Base-by-base conservation (phyloP, 2,888 invertebrate species). In the Melinaea menophilus region DNA sequence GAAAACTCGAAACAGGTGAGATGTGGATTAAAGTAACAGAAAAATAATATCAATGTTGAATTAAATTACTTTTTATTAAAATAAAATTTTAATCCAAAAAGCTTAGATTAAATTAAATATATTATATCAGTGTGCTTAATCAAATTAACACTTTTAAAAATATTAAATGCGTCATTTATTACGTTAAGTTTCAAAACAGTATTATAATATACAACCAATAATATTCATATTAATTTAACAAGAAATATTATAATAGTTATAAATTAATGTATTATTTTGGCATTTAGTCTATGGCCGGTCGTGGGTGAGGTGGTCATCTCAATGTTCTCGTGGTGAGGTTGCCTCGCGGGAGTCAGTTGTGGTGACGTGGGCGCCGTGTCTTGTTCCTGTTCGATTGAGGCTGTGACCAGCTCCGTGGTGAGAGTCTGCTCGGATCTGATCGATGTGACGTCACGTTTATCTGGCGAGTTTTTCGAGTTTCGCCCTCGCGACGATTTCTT, bases 401-500 rank as follows among this genome's bases (percentile, higher is more conserved):
- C 86, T 0, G 87, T 84, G 46, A 89, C 88, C 62, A 90, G 73
- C 66, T 88, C 89, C 7, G 90, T 88, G 58, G 84, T 85, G 33
- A 74, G 70, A 0, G 90, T 90, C 2, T 88, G 87, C 54, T 89
- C 88, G 0, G 90, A 90, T 47, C 73, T 73, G 33, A 84, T 67
- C 0, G 89, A 89, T 0, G 71, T 63, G 7, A 77, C 80, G 70
- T 88, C 88, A 3, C 76, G 78, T 65, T 80, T 83, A 33, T 71
- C 76, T 1, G 86, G 85, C 0, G 88, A 84, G 59, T 72, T 79
- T 2, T 72, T 77, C 2, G 78, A 74, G n/a, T 70, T 71, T 7
- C 76, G 74, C 2, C 76, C 76, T 5, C 76, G 77, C 12, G 73
- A 72, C 4, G 81, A 75, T 64, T 82, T 86, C 62, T 78, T 77